Conservation (phyloP, 2,888 invertebrate species). For the Tuberolachnus salignus region DNA sequence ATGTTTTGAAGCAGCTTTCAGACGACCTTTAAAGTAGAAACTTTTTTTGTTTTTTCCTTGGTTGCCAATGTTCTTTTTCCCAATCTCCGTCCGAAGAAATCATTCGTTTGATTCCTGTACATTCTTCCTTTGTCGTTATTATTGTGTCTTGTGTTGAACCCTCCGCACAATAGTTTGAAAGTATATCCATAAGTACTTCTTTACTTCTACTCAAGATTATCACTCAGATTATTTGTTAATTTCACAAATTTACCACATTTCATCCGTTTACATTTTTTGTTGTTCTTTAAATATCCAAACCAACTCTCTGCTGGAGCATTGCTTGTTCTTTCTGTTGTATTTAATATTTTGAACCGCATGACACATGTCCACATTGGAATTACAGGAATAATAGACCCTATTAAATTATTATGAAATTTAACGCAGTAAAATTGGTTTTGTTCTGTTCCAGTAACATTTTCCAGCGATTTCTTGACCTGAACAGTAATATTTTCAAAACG, state of each 20-base stretch:
- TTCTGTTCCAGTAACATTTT: background rate
- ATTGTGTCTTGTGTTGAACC: no score
- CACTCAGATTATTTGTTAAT: background rate
- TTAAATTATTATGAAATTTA: conserved; percentile 1
- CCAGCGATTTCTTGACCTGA: background rate
- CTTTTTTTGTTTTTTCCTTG: no score
- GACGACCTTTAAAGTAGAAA: no score
- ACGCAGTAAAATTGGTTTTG: background rate
- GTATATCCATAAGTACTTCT: conserved; percentile 11
- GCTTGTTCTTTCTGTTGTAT: background rate
- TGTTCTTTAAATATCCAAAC: conserved; percentile 1
- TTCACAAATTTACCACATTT: conserved; percentile 15
- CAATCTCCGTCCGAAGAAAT: no score
- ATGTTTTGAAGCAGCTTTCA: no score
- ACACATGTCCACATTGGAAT: conserved; percentile 13
- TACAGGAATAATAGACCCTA: background rate
- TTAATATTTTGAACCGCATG: conserved; percentile 1
- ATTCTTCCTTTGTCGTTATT: no score
- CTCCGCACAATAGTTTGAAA: no score
- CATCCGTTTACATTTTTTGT: background rate
- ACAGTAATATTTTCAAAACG: background rate
- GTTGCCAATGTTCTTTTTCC: no score
- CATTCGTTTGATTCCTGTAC: no score
- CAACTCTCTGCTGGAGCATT: conserved; percentile 17
- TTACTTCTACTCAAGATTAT: background rate